phyloP scores from a whole-genome alignment of 2,888 invertebrate genomes.

The Listrodromus nycthemerus region DNA sequence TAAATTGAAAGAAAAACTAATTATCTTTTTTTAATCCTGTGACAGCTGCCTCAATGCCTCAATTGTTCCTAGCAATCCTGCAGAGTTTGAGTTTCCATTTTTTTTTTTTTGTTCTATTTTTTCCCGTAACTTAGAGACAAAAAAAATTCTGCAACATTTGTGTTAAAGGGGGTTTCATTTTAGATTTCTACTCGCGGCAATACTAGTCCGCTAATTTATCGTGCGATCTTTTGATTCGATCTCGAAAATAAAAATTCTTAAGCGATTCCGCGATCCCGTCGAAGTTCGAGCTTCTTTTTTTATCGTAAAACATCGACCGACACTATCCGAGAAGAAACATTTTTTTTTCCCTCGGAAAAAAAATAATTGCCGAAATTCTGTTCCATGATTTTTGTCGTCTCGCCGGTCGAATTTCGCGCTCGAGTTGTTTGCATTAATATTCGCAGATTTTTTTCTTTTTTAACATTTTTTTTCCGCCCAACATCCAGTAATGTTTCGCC shows the following conservation, averaged over 20 bases:
- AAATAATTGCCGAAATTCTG: conserved; percentile 3
- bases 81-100: conserved; percentile 78
- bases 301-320: conserved; percentile 4
- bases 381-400: not conserved
- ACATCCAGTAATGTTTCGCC: not conserved
- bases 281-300: conserved; percentile 4
- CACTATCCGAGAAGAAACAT: not conserved
- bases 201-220: not conserved
- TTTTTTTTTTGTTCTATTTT: conserved; percentile 27
- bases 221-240: conserved; percentile 13
- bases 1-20: conserved; percentile 82
- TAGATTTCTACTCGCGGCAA: conserved; percentile 42
- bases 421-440: not conserved
- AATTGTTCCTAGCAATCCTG: conserved; percentile 82
- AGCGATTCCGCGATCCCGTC: not conserved
- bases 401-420: not conserved
- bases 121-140: conserved; percentile 47
- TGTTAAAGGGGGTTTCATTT: conserved; percentile 26
- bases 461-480: not conserved
- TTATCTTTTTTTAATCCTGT: conserved; percentile 79
- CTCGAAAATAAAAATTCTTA: conserved; percentile 10
- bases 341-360: not conserved
- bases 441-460: not conserved
- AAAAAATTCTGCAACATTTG: conserved; percentile 39
- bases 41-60: conserved; percentile 85